Conservation (phyloP, 1,140 invertebrate genomes). For the Brachionus plicatilis region DNA sequence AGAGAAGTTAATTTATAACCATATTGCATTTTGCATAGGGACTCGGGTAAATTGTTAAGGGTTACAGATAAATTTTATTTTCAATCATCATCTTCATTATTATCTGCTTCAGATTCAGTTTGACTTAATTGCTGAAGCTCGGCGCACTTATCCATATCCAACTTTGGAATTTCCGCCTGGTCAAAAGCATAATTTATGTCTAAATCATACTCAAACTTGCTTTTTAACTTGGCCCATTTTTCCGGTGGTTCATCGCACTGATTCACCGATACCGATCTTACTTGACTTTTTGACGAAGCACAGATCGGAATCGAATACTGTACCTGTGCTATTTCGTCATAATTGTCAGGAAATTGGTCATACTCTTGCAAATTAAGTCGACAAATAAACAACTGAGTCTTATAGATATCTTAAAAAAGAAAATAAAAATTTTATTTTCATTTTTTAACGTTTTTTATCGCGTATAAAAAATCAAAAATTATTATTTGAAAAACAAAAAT, state of each 20-base stretch:
- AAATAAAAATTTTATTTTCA: conserved; percentile 45
- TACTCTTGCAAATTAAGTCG: conserved; percentile 87
- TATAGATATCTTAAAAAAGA: conserved; percentile 72
- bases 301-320: conserved; percentile 89
- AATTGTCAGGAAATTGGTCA: conserved; percentile 88
- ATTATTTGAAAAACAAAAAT: too few relatives aligned
- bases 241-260: conserved; percentile 88
- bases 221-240: conserved; percentile 93
- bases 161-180: background rate
- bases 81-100: conserved; percentile 31
- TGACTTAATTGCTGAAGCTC: conserved; percentile 38
- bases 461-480: too few relatives aligned
- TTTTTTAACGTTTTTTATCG: too few relatives aligned
- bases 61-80: background rate
- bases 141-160: background rate
- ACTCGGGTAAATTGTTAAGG: background rate
- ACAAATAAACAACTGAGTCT: conserved; percentile 85
- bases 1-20: background rate
- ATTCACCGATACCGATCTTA: conserved; percentile 77
- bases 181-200: conserved; percentile 45
- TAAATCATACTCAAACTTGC: conserved; percentile 83
- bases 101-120: conserved; percentile 35
- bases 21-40: background rate
- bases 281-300: conserved; percentile 35
- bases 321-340: conserved; percentile 79